Percentiles rank a stretch among this genome's conserved stretches.
phyloP scores from a whole-genome alignment of 2,888 invertebrate genomes.

The Philopedon plagiatum region DNA sequence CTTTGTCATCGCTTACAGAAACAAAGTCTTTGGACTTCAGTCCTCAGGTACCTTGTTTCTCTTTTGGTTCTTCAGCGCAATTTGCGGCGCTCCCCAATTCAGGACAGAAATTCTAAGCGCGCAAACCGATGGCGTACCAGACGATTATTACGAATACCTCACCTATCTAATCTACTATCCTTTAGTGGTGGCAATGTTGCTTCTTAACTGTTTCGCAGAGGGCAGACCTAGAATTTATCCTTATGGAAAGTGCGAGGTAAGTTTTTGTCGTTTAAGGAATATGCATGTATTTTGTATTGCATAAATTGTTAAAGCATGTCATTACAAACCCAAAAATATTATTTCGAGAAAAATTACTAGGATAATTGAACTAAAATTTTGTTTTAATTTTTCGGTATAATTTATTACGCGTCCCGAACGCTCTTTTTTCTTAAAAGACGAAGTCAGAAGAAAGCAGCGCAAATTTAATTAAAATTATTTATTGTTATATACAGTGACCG shows the following conservation, averaged over 20 bases:
- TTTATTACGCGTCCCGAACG: too few species aligned
- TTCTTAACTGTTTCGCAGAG: slow-evolving; percentile 66
- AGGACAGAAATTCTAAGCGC: slow-evolving; percentile 49
- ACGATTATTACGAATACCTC: slow-evolving; percentile 51
- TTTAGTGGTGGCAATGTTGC: slow-evolving; percentile 60
- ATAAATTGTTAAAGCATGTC: too few species aligned
- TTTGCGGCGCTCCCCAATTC: slow-evolving; percentile 63
- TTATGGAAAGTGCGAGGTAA: slow-evolving; percentile 47
- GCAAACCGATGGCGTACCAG: slow-evolving; percentile 17
- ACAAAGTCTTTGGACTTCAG: slow-evolving; percentile 70
- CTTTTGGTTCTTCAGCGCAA: slow-evolving; percentile 71
- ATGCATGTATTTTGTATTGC: too few species aligned
- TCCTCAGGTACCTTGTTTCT: slow-evolving; percentile 73
- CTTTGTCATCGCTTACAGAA: slow-evolving; percentile 66
- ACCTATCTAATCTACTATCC: slow-evolving; percentile 64
- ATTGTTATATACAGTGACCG: too few species aligned
- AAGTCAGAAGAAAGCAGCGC: too few species aligned
- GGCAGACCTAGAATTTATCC: slow-evolving; percentile 56
- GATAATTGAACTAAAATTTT: too few species aligned
- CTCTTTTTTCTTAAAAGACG: too few species aligned
- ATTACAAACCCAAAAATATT: too few species aligned
- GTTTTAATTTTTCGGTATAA: too few species aligned
- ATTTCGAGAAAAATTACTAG: too few species aligned
- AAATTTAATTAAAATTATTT: too few species aligned
- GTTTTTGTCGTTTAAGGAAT: not conserved